phyloP scores from a whole-genome alignment of 2,797 vertebrate species.

The Potorous gilbertii region DNA sequence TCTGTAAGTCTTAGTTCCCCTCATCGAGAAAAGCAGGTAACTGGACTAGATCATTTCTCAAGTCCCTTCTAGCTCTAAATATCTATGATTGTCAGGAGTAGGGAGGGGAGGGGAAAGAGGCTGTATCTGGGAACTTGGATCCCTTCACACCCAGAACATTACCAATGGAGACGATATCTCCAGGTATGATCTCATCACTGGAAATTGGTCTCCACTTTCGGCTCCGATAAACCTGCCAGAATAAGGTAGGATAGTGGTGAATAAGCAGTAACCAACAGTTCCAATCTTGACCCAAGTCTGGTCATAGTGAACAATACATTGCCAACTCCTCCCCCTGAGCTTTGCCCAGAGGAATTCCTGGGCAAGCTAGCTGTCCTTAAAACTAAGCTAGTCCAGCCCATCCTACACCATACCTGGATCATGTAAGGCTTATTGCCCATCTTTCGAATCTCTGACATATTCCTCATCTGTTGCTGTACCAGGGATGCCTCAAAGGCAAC shows the following conservation, averaged over 20 bases:
- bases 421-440: conserved; percentile 98
- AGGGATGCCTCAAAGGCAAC: conserved; percentile 97
- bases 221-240: conserved; percentile 94
- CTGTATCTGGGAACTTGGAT: background rate
- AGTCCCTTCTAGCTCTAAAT: background rate
- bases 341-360: background rate
- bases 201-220: conserved; percentile 97
- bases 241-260: background rate
- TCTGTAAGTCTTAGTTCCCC: background rate
- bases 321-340: background rate
- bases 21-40: background rate
- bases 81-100: background rate
- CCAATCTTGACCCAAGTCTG: background rate
- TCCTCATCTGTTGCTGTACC: conserved; percentile 98
- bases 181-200: conserved; percentile 95
- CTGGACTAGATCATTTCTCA: background rate
- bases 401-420: conserved; percentile 90
- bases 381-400: accelerated
- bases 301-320: background rate
- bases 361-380: background rate
- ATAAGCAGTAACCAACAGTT: background rate
- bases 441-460: conserved; percentile 96
- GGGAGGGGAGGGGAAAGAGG: background rate
- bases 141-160: background rate
- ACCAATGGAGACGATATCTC: conserved; percentile 96